A percentile compares a stretch with the other conserved stretches of the same genome.
Conservation (phyloP, 2,797 vertebrate species). For the Halcyon badia region DNA sequence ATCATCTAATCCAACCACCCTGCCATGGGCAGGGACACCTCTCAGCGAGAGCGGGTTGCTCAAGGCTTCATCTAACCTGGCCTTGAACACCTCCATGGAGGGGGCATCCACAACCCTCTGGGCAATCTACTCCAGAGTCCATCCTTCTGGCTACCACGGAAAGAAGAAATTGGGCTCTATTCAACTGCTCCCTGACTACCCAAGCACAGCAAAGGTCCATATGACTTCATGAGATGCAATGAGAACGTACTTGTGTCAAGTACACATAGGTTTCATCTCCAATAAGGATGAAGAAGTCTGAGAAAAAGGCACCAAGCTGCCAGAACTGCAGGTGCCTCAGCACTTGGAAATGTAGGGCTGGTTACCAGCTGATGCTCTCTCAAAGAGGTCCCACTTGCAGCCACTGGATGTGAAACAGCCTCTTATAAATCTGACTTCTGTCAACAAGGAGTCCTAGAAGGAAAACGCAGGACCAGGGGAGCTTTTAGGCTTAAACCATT, state of each 20-base stretch:
- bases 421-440: neutral
- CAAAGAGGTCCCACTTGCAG: neutral
- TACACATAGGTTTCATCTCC: neutral
- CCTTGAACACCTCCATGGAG: too few relatives aligned
- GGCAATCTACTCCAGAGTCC: too few relatives aligned
- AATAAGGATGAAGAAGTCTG: neutral
- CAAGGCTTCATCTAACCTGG: too few relatives aligned
- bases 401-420: neutral
- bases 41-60: too few relatives aligned
- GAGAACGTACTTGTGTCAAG: neutral
- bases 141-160: neutral
- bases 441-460: neutral
- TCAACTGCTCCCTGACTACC: neutral
- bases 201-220: neutral
- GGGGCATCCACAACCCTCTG: too few relatives aligned
- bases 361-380: neutral
- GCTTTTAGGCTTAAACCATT: neutral
- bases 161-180: neutral
- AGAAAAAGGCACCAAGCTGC: neutral
- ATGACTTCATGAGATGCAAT: neutral
- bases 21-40: too few relatives aligned
- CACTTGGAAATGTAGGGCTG: neutral
- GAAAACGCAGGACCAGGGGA: neutral
- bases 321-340: neutral
- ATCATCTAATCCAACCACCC: too few relatives aligned